phyloP scores from a whole-genome alignment of 2,113 vertebrate genomes.

The Ornithorhynchus anatinus region DNA sequence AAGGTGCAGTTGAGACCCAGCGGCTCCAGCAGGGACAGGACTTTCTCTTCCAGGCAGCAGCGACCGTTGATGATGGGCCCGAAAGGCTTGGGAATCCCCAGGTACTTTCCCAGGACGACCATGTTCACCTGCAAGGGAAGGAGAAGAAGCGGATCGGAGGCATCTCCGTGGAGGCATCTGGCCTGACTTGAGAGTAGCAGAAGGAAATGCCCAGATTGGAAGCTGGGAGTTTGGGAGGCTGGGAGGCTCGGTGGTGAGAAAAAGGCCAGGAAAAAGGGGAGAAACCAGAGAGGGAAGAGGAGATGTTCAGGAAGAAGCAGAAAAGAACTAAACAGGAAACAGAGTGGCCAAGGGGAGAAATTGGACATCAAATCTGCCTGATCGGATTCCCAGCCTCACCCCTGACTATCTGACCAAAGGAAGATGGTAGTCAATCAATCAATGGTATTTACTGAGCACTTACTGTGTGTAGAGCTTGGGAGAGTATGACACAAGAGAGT shows the following conservation, averaged over 20 bases:
- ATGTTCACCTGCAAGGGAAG: slow-evolving; percentile 82
- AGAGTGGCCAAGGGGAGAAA: fast-evolving
- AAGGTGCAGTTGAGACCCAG: slow-evolving; percentile 83
- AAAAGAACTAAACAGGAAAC: background rate
- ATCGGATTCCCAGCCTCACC: too few relatives aligned
- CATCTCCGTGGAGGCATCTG: too few relatives aligned
- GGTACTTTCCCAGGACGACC: slow-evolving; percentile 83
- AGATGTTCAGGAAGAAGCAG: too few relatives aligned
- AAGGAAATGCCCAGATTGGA: too few relatives aligned
- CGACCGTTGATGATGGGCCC: slow-evolving; percentile 79
- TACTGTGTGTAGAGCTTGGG: too few relatives aligned
- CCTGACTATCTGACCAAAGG: too few relatives aligned
- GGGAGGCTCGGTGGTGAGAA: too few relatives aligned
- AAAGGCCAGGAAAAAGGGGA: too few relatives aligned
- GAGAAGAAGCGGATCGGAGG: background rate
- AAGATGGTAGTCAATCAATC: too few relatives aligned
- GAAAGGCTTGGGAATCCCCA: slow-evolving; percentile 90
- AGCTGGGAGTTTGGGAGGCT: background rate
- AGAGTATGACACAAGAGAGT: too few relatives aligned
- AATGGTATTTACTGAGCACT: too few relatives aligned
- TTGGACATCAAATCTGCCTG: background rate
- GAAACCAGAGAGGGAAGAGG: background rate
- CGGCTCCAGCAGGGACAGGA: slow-evolving; percentile 75
- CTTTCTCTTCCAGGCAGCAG: slow-evolving; percentile 81
- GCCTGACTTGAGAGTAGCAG: too few relatives aligned